phyloP scores from a whole-genome alignment of 1,140 invertebrate genomes.

The Cotesia chilonis region DNA sequence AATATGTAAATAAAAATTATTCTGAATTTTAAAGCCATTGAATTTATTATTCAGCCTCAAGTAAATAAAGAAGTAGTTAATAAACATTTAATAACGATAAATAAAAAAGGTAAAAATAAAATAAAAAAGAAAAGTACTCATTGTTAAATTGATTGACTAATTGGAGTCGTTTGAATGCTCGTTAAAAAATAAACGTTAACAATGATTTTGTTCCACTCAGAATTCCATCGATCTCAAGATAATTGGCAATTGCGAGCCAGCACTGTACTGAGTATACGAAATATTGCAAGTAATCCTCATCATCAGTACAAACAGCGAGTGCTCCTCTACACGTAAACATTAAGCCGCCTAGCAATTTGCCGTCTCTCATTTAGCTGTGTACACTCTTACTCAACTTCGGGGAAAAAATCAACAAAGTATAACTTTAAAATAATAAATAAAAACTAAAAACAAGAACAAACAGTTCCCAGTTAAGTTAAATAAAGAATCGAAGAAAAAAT shows the following conservation, averaged over 20 bases:
- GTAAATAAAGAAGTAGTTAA: too few species aligned
- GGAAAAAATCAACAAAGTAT: conserved; percentile 1
- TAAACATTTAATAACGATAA: too few species aligned
- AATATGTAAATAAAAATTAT: too few species aligned
- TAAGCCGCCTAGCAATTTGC: not conserved
- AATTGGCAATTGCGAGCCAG: conserved; percentile 21
- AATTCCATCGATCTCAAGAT: conserved; percentile 24
- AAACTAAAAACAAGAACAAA: conserved; percentile 20
- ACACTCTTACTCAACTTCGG: conserved; percentile 31
- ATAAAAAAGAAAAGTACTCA: too few species aligned
- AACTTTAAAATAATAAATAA: not conserved
- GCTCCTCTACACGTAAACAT: conserved; percentile 3
- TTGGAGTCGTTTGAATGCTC: conserved; percentile 14
- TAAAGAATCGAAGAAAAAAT: conserved; percentile 11
- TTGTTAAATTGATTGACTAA: conserved; percentile 12
- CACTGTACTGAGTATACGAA: conserved; percentile 6
- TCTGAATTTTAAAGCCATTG: too few species aligned
- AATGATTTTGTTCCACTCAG: not conserved
- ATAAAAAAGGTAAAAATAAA: too few species aligned
- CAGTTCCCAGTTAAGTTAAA: not conserved
- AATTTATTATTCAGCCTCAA: too few species aligned
- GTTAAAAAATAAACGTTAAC: conserved; percentile 5
- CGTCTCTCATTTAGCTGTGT: not conserved
- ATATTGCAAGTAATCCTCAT: conserved; percentile 28
- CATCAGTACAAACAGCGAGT: conserved; percentile 14